Conservation (phyloP, 92 coral and sea anemone species). For the Paramuricea clavata region DNA sequence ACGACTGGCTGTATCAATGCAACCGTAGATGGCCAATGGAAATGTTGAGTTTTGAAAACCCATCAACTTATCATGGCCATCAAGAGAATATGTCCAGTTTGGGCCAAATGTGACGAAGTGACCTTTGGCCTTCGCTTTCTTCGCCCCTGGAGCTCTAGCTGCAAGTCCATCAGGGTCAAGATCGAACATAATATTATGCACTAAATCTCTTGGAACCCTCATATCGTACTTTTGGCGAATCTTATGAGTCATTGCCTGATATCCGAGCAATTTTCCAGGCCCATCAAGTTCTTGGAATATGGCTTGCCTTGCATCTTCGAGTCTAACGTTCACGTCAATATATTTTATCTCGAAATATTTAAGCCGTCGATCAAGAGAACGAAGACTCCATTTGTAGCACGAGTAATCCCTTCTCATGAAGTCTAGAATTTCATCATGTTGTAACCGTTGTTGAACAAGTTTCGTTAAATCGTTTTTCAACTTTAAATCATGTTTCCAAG, state of each 20-base stretch:
- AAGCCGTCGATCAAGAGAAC: background rate
- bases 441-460: too few relatives aligned
- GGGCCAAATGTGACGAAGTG: background rate
- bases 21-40: background rate
- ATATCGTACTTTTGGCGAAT: background rate
- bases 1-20: constrained; percentile 1
- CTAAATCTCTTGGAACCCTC: background rate
- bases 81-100: background rate
- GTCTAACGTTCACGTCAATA: background rate
- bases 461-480: background rate
- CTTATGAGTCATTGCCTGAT: background rate
- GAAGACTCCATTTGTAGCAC: background rate
- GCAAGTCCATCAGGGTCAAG: background rate
- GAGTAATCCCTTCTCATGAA: background rate
- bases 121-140: background rate
- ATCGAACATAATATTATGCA: background rate
- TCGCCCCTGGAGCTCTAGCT: background rate
- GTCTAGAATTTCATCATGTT: background rate
- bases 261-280: background rate
- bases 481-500: background rate
- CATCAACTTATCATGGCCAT: constrained; percentile 12
- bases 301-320: background rate
- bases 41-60: constrained; percentile 4
- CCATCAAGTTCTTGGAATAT: background rate
- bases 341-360: background rate